phyloP scores from a whole-genome alignment of 1,140 invertebrate species.

The Cyphomyrmex costatus region DNA sequence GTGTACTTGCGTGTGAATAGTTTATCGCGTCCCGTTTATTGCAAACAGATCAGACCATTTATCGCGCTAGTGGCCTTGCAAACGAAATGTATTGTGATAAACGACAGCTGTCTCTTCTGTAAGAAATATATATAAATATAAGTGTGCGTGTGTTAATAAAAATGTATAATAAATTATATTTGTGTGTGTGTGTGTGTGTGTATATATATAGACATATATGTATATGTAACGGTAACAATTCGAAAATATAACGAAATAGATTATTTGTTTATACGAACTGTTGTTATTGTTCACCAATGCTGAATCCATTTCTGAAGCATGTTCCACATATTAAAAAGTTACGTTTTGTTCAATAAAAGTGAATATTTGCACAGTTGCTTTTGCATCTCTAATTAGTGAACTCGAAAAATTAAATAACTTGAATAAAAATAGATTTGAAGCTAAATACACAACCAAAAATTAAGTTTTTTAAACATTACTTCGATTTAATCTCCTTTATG shows the following conservation, averaged over 20 bases:
- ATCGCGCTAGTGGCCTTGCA: background rate
- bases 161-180: constrained; percentile 12
- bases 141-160: background rate
- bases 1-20: constrained; percentile 35
- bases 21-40: constrained; percentile 39
- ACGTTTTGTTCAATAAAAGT: background rate
- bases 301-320: background rate
- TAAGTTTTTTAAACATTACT: background rate
- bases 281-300: background rate
- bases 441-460: constrained; percentile 12
- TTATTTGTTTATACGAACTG: background rate
- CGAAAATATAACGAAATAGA: background rate
- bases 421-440: background rate
- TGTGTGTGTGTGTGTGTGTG: background rate
- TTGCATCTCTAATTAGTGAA: constrained; percentile 32
- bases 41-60: constrained; percentile 36
- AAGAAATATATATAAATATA: background rate
- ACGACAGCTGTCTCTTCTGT: background rate
- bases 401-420: constrained; percentile 22
- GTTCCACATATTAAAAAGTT: constrained; percentile 33
- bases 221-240: background rate
- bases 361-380: constrained; percentile 18
- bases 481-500: background rate
- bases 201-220: background rate
- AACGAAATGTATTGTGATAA: background rate